Evolutionary conservation across 2,113 vertebrate species (phyloP), one percentile per base, ranked within the genome.

Genomic region (Hydrolagus affinis): DNA sequence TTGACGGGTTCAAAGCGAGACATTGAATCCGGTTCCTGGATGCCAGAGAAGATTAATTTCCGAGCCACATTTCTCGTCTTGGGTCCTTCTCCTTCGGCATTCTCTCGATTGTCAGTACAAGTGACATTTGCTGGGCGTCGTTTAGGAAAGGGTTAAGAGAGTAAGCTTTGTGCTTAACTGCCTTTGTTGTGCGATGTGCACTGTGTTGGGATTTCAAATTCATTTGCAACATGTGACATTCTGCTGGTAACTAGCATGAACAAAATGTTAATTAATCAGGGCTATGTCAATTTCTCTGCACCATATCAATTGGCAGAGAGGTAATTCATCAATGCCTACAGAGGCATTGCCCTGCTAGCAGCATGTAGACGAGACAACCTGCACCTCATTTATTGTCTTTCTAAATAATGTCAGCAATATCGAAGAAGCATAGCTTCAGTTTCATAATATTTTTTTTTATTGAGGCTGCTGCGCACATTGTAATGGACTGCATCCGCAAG

Each of bases 301-400:
- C 93, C 92, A 87, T 93, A 93, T 94, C 94, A 94, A 92, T 94
- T 95, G 94, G 91, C 91, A 91, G 91, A 90, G 87, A 93, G 92
- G 94, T 94, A 95, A 96, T 95, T 95, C 94, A 95, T 95, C 94
- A n/a, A n/a, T n/a, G n/a, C n/a, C n/a, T n/a, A 95, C 92, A 94
- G 93, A n/a, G n/a, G n/a, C n/a, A 95, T 95, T 92, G 71, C 91
- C 91, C 90, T 90, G 92, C 83, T 21, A 90, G 91, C 92, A 90
- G 92, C 91, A 89, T 92, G 93, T 90, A 77, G 75, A 90, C 90
- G 72, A 91, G 91, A 92, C 90, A 89, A 92, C 92, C 90, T 92
- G 73, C 11, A 19, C 92, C 87, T 88, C 90, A 90, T 94, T 93
- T 94, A 92, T 91, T 91, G 91, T 91, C 89, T 91, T 87, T 90